Base-by-base conservation (phyloP, 2,888 invertebrate species). In the Oxyteleia sp. region DNA sequence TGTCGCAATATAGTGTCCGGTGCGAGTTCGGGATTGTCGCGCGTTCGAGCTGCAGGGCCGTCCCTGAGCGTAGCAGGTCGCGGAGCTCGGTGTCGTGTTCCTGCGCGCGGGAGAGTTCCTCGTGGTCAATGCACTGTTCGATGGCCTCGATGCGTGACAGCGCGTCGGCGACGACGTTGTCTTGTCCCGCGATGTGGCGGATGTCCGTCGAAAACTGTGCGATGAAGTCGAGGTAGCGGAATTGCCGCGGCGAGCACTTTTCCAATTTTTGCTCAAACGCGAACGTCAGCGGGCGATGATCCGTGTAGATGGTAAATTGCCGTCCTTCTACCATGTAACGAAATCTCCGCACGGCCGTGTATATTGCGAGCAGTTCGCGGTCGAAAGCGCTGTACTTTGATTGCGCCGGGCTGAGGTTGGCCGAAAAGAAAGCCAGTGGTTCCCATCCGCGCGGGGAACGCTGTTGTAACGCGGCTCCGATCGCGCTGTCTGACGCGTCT, bases 341-440 rank as follows among this genome's bases (percentile, higher is more conserved):
- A 16, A 89, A 89, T 57, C 85, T 55, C 41, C 84, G 85, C 0
- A 89, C 59, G 0, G 86, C 76, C 1, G 64, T 43, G 45, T 87
- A 90, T 3, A 89, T 86, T 0, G 88, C 88, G 0, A 88, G 80
- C 1, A 90, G 69, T 68, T 90, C 89, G 4, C 86, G 41, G 20
- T 88, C 88, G 61, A 85, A 89, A 0, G 89, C 72, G 49, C 86
- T 84, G 81, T 90, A 91, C 18, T 86, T 88, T 1, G 1, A 38
- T 69, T 91, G 86, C 0, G 90, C 61, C 0, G 66, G 18, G 11
- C 59, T 82, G 0, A 90, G 32, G 10, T 8, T 32, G 32, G 32
- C 32, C 5, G 85, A 87, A 43, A 86, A 88, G 51, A 88, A 89
- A 8, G 57, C 80, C 0, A 89, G 74, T 0, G 88, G 87, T 57